A percentile compares a stretch with the other conserved stretches of the same genome.
Conservation (phyloP, 2,888 invertebrate genomes). For the Acleris holmiana region DNA sequence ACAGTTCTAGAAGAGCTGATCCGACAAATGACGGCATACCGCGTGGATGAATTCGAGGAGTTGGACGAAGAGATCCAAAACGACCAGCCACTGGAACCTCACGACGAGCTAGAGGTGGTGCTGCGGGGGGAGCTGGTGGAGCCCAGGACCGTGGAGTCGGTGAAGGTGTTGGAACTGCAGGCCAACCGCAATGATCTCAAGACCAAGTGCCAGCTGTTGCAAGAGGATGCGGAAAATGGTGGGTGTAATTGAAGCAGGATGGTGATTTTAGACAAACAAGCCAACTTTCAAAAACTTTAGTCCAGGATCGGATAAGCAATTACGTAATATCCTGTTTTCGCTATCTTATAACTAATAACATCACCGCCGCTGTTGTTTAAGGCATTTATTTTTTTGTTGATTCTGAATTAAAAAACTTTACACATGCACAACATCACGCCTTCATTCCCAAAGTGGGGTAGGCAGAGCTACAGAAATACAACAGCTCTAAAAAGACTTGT, state of each 20-base stretch:
- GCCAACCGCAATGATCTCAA: conserved; percentile 66
- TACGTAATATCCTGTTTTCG: too few species aligned
- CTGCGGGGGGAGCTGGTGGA: conserved; percentile 64
- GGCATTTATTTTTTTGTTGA: too few species aligned
- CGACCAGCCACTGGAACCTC: conserved; percentile 40
- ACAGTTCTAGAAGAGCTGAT: conserved; percentile 88
- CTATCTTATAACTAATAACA: too few species aligned
- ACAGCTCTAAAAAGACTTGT: too few species aligned
- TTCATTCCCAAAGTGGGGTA: too few species aligned
- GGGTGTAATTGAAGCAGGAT: conserved; percentile 42
- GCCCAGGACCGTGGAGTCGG: conserved; percentile 67
- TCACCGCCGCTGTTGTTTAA: too few species aligned
- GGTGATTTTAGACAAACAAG: too few species aligned
- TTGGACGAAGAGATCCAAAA: conserved; percentile 71
- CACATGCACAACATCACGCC: too few species aligned
- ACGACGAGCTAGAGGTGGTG: conserved; percentile 48
- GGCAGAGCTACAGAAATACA: too few species aligned
- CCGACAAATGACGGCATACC: conserved; percentile 85
- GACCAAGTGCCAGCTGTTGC: conserved; percentile 84
- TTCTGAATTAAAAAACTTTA: too few species aligned
- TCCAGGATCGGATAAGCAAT: too few species aligned
- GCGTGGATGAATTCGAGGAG: conserved; percentile 79
- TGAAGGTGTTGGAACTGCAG: conserved; percentile 56
- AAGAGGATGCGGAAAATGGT: conserved; percentile 72
- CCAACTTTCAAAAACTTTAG: too few species aligned